Base-by-base conservation (phyloP, 1,140 invertebrate species). In the Myzus persicae region DNA sequence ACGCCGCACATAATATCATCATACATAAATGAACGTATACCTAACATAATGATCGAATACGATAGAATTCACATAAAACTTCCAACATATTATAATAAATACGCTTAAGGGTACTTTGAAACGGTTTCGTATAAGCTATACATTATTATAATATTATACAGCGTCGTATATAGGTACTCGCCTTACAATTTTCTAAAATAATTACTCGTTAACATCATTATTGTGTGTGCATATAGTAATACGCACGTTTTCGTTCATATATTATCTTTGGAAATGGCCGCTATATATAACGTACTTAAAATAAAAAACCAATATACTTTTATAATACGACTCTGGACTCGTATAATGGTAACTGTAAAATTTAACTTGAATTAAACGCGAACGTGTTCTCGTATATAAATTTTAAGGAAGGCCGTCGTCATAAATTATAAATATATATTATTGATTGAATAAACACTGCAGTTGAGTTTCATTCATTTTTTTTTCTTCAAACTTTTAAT, bases 261-360 rank as follows among this genome's bases (percentile, higher is more conserved):
- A 76, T 76, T 76, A 76, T 76, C 76, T 82, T 82, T 82, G 36
- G 76, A 0, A 82, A 82, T 38, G 22, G 76, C 76, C 76, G 22
- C 76, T 82, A 76, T 76, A 76, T 51, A 54, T 54, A 36, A 82
- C 20, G 36, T 38, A 82, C 8, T 82, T 82, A 82, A 82, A 82
- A 82, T 82, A 82, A 82, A 38, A 82, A 82, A 82, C 59, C 59
- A 76, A 76, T 76, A 76, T 76, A 76, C 59, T 76, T 76, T 76
- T 76, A 76, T 76, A 76, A 76, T 76, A 76, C 59, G 59, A 76
- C 31, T 76, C 59, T 76, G n/a, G 59, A 76, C 59, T 76, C 59
- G 59, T n/a, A 76, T 84, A 40, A 84, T 40, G 24, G 38, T 84
- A 84, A 84, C 82, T 42, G 82, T 84, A 84, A 84, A 84, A 84